Evolutionary conservation across 2,797 vertebrate genomes (phyloP).

Genomic region (Labeo calbasu): DNA sequence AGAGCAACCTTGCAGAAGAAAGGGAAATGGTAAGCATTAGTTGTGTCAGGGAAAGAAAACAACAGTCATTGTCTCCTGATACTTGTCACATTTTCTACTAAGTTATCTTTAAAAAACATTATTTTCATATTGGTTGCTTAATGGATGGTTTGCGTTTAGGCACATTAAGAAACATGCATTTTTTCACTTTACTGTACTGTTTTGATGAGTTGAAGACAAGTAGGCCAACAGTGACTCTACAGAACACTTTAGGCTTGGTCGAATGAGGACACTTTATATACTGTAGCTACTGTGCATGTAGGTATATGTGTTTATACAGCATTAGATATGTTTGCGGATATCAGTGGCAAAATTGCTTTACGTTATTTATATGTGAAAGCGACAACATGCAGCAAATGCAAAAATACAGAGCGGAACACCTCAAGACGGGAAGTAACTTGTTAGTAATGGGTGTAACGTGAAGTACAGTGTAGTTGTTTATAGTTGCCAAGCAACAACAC

Average conservation of each 20-base stretch:
- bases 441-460: not conserved
- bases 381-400: not conserved
- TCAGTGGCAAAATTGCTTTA: not conserved
- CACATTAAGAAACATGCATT: conserved; percentile 38
- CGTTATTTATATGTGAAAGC: not conserved
- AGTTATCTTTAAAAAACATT: conserved; percentile 12
- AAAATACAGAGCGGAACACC: no score
- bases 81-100: conserved; percentile 61
- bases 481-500: not conserved
- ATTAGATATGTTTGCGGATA: not conserved
- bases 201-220: conserved; percentile 41
- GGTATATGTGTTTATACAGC: not conserved
- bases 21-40: conserved; percentile 63
- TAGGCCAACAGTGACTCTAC: not conserved
- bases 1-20: conserved; percentile 68
- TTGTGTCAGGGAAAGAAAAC: conserved; percentile 62
- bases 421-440: not conserved
- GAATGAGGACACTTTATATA: not conserved
- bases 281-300: not conserved
- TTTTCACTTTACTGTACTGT: conserved; percentile 32
- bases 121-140: conserved; percentile 33
- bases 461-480: not conserved
- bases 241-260: not conserved
- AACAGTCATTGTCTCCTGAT: conserved; percentile 62
- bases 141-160: conserved; percentile 21